Evolutionary conservation across 1,140 invertebrate species (phyloP), one percentile per base, ranked within the genome.

Genomic region (Pogonomyrmex californicus): DNA sequence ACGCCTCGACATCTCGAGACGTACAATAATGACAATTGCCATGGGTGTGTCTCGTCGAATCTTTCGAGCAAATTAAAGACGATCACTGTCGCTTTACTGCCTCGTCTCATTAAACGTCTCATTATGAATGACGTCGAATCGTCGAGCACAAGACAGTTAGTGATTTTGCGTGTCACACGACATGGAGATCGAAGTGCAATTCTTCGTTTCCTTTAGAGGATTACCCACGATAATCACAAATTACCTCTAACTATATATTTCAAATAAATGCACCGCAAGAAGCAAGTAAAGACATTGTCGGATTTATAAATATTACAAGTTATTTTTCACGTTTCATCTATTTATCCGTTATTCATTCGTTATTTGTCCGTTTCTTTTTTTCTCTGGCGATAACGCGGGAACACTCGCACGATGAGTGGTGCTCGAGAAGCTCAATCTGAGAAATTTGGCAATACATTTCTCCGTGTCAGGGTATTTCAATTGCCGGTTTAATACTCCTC

Each of bases 1-100:
- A 94, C 93, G 92, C 93, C 83, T 92, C 75, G 87, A 78, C 81
- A 91, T 93, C 71, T 58, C 86, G 73, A 90, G 77, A 86, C 62
- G 76, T 68, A 90, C 49, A 81, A 81, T 92, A 92, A 94, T 91
- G 91, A 93, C 88, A 89, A 91, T 91, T 82, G 70, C 56, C 66
- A 79, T 73, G 89, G 92, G 93, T 90, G 93, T 91, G 93, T 62
- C 91, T 17, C 77, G 88, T 83, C 89, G 83, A 87, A 92, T 79
- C 65, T 73, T 77, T 79, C 82, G 58, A 68, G 65, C 65, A 62
- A 79, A 86, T 86, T 89, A 83, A 78, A 85, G 58, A 73, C 68
- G 68, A 44, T 78, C 58, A 75, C 54, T 49, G 79, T 86, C 77
- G 44, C 60, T 54, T 30, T 14, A 36, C 56, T 78, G 33, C 23